phyloP scores from a whole-genome alignment of 2,797 vertebrate species.

The Masticophis lateralis region DNA sequence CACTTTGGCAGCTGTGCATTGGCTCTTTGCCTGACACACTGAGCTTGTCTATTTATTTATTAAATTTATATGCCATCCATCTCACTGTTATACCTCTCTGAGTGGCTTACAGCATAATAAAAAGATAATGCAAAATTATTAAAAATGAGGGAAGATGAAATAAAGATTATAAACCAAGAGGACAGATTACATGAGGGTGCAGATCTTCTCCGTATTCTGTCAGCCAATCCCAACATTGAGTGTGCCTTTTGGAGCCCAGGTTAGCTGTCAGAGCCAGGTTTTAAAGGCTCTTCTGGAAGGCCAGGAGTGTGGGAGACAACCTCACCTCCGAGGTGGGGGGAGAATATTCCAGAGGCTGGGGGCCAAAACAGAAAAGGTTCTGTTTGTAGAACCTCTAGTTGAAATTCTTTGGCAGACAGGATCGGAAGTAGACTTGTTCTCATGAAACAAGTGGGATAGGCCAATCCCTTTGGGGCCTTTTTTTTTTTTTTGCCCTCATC shows the following conservation, averaged over 20 bases:
- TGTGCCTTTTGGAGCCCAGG: not conserved
- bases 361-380: not conserved
- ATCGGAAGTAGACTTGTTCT: not conserved
- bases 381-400: not conserved
- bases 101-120: not conserved
- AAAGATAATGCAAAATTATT: not conserved
- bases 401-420: not conserved
- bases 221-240: not conserved
- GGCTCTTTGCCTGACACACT: not conserved
- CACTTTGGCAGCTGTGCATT: not conserved
- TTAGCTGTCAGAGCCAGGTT: not conserved
- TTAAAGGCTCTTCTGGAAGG: not conserved
- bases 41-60: not conserved
- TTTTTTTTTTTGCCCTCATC: not conserved
- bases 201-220: not conserved
- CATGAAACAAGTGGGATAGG: not conserved
- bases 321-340: not conserved
- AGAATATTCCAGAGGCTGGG: not conserved
- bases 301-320: not conserved
- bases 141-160: not conserved
- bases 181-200: not conserved
- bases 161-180: not conserved
- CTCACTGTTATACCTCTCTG: not conserved
- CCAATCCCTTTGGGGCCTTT: no score
- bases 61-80: not conserved